Conservation (phyloP, 2,888 invertebrate genomes). For the Bimastos eiseni region DNA sequence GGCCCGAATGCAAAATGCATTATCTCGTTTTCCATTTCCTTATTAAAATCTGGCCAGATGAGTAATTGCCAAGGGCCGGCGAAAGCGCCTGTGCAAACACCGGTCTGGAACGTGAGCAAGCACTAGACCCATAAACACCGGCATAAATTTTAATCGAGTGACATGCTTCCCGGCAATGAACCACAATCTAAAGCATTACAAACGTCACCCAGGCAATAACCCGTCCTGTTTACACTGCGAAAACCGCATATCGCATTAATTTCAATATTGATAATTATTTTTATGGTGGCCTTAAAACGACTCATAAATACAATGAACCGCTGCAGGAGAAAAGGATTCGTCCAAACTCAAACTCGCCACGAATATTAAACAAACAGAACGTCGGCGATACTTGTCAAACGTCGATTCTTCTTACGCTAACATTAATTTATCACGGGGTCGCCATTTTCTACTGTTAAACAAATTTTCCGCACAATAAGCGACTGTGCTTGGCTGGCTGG, state of each 20-base stretch:
- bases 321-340: neutral
- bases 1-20: conserved; percentile 15
- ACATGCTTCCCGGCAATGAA: conserved; percentile 24
- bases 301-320: conserved; percentile 22
- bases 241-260: conserved; percentile 24
- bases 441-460: conserved; percentile 14
- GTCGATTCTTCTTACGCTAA: conserved; percentile 18
- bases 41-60: conserved; percentile 29
- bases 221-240: conserved; percentile 17
- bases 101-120: conserved; percentile 22
- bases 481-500: neutral
- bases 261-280: conserved; percentile 27
- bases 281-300: conserved; percentile 19
- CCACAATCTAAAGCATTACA: conserved; percentile 22
- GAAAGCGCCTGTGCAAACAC: conserved; percentile 16
- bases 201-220: conserved; percentile 23
- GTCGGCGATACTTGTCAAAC: conserved; percentile 10
- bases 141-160: conserved; percentile 26
- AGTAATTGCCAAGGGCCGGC: conserved; percentile 23
- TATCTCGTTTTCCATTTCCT: conserved; percentile 28
- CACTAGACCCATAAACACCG: conserved; percentile 21
- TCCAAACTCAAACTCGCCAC: neutral
- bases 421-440: conserved; percentile 24
- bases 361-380: conserved; percentile 18
- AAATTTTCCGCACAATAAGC: neutral